Percentiles rank a stretch among this genome's conserved stretches.
Conservation (phyloP, 1,140 invertebrate genomes). For the Drosophila baimaii region DNA sequence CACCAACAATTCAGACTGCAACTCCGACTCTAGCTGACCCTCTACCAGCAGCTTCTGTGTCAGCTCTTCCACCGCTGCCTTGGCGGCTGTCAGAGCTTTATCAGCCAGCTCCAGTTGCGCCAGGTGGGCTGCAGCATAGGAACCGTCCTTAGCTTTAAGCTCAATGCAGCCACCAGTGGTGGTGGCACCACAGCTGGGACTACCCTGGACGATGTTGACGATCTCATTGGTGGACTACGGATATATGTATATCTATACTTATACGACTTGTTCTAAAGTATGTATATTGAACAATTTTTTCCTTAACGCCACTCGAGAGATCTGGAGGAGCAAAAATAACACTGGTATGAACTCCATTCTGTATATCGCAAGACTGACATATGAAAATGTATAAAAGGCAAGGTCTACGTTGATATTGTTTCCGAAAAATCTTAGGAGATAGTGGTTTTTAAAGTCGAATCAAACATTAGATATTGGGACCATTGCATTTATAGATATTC, state of each 20-base stretch:
- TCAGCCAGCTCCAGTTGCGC: too few relatives aligned
- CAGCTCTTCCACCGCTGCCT: slow-evolving; percentile 87
- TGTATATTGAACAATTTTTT: neutral
- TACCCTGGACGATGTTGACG: neutral
- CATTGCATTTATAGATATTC: slow-evolving; percentile 34
- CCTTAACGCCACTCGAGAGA: neutral
- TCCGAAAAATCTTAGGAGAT: neutral
- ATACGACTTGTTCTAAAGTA: too few relatives aligned
- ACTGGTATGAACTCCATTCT: neutral
- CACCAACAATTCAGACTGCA: slow-evolving; percentile 87
- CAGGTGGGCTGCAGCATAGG: too few relatives aligned
- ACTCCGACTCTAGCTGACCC: slow-evolving; percentile 86
- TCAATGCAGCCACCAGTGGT: too few relatives aligned
- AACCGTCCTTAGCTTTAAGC: too few relatives aligned
- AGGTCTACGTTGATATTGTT: neutral
- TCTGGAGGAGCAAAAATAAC: neutral
- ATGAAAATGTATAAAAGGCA: neutral
- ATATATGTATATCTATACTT: neutral
- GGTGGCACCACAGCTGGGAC: neutral
- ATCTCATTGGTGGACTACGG: neutral
- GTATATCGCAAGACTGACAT: neutral
- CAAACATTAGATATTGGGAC: slow-evolving; percentile 11
- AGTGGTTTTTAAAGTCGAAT: neutral
- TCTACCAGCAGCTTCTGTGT: slow-evolving; percentile 87
- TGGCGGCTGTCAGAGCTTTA: slow-evolving; percentile 88